Evolutionary conservation across 1,140 invertebrate species (phyloP).

Genomic region (Aphidius gifuensis): DNA sequence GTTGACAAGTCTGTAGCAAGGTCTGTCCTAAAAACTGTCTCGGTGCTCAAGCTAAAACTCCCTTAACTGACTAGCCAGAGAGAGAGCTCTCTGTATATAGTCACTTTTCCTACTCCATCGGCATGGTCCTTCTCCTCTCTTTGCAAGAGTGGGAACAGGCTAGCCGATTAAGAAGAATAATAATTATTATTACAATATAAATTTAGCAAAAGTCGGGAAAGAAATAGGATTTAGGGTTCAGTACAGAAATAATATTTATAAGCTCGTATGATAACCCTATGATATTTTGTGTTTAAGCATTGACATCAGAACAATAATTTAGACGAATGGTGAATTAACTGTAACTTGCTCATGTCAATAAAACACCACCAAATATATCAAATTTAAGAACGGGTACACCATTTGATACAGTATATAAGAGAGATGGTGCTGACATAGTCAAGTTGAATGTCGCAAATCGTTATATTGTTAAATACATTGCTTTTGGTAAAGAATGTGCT

Average conservation of each 20-base stretch:
- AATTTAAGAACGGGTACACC: slow-evolving; percentile 55
- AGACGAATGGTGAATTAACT: slow-evolving; percentile 65
- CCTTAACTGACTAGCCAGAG: too few species aligned
- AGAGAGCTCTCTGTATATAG: too few species aligned
- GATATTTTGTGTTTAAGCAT: slow-evolving; percentile 66
- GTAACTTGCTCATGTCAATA: slow-evolving; percentile 62
- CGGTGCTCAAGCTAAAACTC: too few species aligned
- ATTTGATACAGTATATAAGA: slow-evolving; percentile 66
- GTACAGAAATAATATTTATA: slow-evolving; percentile 51
- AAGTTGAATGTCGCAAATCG: slow-evolving; percentile 56
- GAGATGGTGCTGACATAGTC: slow-evolving; percentile 66
- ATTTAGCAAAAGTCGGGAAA: too few species aligned
- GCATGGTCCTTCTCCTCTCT: too few species aligned
- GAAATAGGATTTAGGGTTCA: too few species aligned
- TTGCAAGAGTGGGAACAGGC: too few species aligned
- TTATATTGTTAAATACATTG: slow-evolving; percentile 67
- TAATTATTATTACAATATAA: too few species aligned
- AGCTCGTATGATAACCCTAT: slow-evolving; percentile 66
- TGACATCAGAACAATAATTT: slow-evolving; percentile 49
- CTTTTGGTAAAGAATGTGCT: slow-evolving; percentile 69
- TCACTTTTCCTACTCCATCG: too few species aligned
- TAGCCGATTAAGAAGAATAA: too few species aligned
- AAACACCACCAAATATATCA: slow-evolving; percentile 41
- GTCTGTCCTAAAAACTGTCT: too few species aligned
- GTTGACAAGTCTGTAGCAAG: too few species aligned